These are phyloP conservation scores for Diprion similis DNA, from an alignment of 1,140 invertebrate species.

Conservation along the genomic window DNA sequence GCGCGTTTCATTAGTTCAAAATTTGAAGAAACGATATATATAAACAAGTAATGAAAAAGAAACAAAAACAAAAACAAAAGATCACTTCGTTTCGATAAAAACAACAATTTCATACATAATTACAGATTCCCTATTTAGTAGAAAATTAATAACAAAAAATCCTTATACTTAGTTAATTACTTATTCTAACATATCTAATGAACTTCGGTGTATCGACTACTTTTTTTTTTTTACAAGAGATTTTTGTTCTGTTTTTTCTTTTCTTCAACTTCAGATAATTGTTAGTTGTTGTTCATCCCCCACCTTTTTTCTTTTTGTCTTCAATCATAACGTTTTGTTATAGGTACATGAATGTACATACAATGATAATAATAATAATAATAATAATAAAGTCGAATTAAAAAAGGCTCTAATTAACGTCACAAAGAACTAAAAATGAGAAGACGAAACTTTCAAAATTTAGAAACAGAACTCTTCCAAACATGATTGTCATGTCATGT, in stretches of 20 bases:
- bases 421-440: not conserved
- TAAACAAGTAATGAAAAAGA: no score
- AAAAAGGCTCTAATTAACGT: not conserved
- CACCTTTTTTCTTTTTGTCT: no score
- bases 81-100: not conserved
- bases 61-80: no score
- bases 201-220: constrained; percentile 1
- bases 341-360: not conserved
- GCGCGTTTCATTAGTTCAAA: no score
- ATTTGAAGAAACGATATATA: no score
- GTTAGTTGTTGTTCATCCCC: no score
- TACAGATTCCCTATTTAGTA: constrained; percentile 6
- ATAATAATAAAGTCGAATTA: constrained; percentile 1
- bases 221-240: not conserved
- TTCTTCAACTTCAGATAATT: no score
- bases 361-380: not conserved
- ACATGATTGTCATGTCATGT: not conserved
- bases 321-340: not conserved
- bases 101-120: constrained; percentile 10
- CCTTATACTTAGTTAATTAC: not conserved
- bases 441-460: not conserved
- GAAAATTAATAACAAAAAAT: constrained; percentile 16
- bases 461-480: not conserved
- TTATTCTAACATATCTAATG: not conserved
- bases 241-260: no score